Evolutionary conservation across 2,113 vertebrate genomes (phyloP), one percentile per base, ranked within the genome.

Genomic region (Anthoscopus minutus): DNA sequence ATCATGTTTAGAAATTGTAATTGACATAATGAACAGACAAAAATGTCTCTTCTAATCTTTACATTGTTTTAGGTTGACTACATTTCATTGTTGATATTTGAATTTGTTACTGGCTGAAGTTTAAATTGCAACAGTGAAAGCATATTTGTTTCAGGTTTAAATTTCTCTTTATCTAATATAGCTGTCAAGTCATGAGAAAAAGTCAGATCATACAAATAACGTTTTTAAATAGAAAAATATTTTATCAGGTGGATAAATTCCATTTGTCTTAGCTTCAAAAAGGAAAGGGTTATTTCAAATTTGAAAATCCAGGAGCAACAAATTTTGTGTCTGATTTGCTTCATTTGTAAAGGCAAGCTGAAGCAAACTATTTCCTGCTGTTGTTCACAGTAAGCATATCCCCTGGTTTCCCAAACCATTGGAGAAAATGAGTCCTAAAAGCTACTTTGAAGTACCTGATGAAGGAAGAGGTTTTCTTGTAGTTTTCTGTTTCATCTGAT

Each of bases 101-200:
- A 93, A 83, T 89, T 91, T 88, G 20, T 91, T 88, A 47, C 37
- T 48, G 11, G 61, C n/a, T 78, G 37, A 93, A 66, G 61, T 93
- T 80, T 50, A 86, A 87, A 92, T 95, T 83, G 66, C 56, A 82
- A 40, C 50, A 6, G 0, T 45, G 40, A 62, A 87, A 16, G 65
- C 20, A 42, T 91, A 89, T 84, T 90, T 95, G 28, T 93, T 93
- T 94, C 85, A 71, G 60, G 19, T 88, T 94, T 90, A 72, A 57
- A 82, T 87, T 93, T 90, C 57, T 87, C 95, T 95, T 88, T 93
- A 60, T 92, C 95, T 93, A 95, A 88, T 74, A 18, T 30, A 92
- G 31, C 78, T 92, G 79, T 84, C 87, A 95, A 92, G 57, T 80
- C 17, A 89, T 54, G 30, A 91, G 74, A 78, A 95, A 77, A 86